A percentile compares a stretch with the other conserved stretches of the same genome.
Evolutionary conservation across 2,888 invertebrate species (phyloP).

Genomic region (Lepidocyrtoides sp.): DNA sequence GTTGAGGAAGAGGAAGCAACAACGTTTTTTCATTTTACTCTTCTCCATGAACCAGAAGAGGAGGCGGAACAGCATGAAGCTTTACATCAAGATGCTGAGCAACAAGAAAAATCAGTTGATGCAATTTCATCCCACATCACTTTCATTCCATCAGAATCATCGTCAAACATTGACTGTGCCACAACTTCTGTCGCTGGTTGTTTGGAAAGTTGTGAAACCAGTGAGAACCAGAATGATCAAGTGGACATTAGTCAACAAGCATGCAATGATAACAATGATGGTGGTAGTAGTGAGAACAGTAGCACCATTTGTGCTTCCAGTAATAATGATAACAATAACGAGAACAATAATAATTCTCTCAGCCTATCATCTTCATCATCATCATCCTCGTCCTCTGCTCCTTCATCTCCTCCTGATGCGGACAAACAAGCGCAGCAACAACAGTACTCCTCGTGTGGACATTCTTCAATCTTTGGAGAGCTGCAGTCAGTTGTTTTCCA

Average conservation of each 20-base stretch:
- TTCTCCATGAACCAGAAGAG: neutral
- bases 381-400: conserved; percentile 49
- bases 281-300: conserved; percentile 43
- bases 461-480: conserved; percentile 90
- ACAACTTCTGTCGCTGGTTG: conserved; percentile 12
- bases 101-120: conserved; percentile 9
- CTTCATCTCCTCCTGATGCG: conserved; percentile 57
- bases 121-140: conserved; percentile 52
- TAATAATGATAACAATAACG: conserved; percentile 64
- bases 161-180: conserved; percentile 23
- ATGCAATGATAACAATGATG: conserved; percentile 69
- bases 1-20: conserved; percentile 30
- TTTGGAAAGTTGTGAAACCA: conserved; percentile 51
- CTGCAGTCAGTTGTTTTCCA: conserved; percentile 89
- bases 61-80: conserved; percentile 27
- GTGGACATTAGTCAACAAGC: conserved; percentile 46
- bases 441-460: conserved; percentile 88
- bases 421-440: conserved; percentile 82
- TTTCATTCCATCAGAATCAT: conserved; percentile 65
- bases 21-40: neutral
- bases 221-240: conserved; percentile 39
- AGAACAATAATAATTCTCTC: conserved; percentile 68
- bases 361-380: conserved; percentile 64
- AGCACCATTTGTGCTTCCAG: neutral
- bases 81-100: conserved; percentile 41